Base-by-base conservation (phyloP, 2,888 invertebrate genomes). In the Pollenia amentaria region DNA sequence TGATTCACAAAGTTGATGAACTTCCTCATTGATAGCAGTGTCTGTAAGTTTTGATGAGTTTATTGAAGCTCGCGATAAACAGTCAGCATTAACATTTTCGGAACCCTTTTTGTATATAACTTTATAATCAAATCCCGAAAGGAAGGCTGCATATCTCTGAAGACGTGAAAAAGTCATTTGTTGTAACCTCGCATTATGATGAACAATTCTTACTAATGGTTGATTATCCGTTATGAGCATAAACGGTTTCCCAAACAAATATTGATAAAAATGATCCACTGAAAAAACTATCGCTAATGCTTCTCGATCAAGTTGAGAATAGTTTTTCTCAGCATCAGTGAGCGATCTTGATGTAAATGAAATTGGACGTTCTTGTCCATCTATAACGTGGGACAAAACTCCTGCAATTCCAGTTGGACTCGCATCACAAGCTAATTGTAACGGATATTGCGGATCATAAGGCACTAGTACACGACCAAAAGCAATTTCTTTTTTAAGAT, bases 21-120 rank as follows among this genome's bases (percentile, higher is more conserved):
- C 64, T 70, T 80, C 79, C 0, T 84, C 29, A 18, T 84, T 80
- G 14, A 84, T 83, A 0, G 38, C 14, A 1, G 16, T 77, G n/a
- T 76, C 62, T 11, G 44, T 29, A 21, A 48, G 44, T 11, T 21
- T 18, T 44, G 38, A 16, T 67, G 69, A 38, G 1, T 21, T 42
- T 29, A 81, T 38, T 72, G 85, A 79, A 55, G 88, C 87, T 60
- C 88, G 77, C 8, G 88, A 88, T 11, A 88, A 77, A 51, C 86
- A 76, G 55, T 88, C 85, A 10, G 75, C 79, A 62, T 83, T 83
- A 2, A 69, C 64, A 46, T 87, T 87, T 51, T 88, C 88, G 8
- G 16, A 14, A 8, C 87, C 79, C 16, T 75, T 82, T 65, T 82
- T 84, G 12, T 42, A 69, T 9, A 82, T 14, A 12, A 88, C 73